Conservation (phyloP, 1,140 invertebrate genomes). For the Odontomachus brunneus region DNA sequence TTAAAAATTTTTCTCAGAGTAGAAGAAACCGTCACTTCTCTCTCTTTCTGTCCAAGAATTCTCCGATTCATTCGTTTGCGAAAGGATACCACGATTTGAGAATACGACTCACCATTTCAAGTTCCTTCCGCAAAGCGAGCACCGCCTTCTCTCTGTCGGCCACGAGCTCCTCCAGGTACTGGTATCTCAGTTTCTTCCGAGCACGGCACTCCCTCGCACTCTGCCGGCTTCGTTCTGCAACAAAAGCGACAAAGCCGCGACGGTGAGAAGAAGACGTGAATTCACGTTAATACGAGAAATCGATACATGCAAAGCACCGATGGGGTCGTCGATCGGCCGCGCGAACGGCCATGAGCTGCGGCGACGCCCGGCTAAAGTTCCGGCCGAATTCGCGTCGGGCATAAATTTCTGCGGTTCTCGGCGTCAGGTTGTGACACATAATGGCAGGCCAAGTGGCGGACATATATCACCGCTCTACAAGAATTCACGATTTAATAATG, state of each 20-base stretch:
- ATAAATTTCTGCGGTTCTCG: conserved; percentile 31
- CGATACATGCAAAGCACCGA: conserved; percentile 35
- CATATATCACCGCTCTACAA: conserved; percentile 29
- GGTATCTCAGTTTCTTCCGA: conserved; percentile 97
- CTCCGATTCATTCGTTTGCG: conserved; percentile 1
- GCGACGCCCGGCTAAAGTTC: conserved; percentile 25
- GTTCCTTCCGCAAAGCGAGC: conserved; percentile 93
- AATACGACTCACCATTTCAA: conserved; percentile 92
- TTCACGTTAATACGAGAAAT: conserved; percentile 36
- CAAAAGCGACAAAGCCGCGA: conserved; percentile 62
- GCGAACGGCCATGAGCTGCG: neutral
- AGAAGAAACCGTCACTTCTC: conserved; percentile 1
- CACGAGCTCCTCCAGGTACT: conserved; percentile 98
- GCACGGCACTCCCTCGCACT: conserved; percentile 98
- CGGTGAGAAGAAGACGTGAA: conserved; percentile 5
- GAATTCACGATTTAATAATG: conserved; percentile 55
- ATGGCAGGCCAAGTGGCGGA: conserved; percentile 36
- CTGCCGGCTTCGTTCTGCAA: conserved; percentile 96
- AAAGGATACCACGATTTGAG: neutral
- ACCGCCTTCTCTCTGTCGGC: conserved; percentile 97
- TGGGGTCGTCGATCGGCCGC: neutral
- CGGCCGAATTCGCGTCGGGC: conserved; percentile 24
- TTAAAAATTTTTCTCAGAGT: neutral
- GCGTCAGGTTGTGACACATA: conserved; percentile 46
- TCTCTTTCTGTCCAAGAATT: neutral